Conservation (phyloP, 2,888 invertebrate genomes). For the Maniola hyperantus region DNA sequence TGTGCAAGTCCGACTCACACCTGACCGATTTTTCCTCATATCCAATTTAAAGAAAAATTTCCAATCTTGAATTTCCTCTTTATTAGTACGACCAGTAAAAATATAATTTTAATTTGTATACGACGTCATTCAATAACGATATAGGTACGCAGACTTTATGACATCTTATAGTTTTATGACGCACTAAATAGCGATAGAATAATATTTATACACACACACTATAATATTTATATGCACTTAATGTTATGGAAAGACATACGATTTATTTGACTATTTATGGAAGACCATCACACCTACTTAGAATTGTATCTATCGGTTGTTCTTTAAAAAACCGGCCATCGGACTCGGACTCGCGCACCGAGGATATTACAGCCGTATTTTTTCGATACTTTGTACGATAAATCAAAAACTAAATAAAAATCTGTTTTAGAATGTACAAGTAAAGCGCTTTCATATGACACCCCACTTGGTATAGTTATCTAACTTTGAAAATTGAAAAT, state of each 20-base stretch:
- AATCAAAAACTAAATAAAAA: too few relatives aligned
- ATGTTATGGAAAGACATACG: neutral
- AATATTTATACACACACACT: constrained; percentile 4
- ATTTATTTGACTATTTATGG: neutral
- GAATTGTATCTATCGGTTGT: too few relatives aligned
- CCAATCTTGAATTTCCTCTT: neutral
- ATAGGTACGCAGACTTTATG: neutral
- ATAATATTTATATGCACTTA: neutral
- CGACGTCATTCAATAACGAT: neutral
- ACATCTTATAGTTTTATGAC: constrained; percentile 3
- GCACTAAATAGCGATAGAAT: neutral
- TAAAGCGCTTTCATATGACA: too few relatives aligned
- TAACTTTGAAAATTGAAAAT: too few relatives aligned
- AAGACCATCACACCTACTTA: neutral
- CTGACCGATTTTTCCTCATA: too few relatives aligned
- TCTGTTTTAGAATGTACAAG: too few relatives aligned
- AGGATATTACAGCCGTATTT: too few relatives aligned
- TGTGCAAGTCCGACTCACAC: too few relatives aligned
- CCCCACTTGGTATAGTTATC: too few relatives aligned
- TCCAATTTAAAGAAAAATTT: neutral
- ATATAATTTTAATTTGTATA: neutral
- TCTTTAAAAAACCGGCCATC: too few relatives aligned
- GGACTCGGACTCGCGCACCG: too few relatives aligned
- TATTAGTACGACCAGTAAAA: neutral
- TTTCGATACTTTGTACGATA: too few relatives aligned